Percentiles rank a stretch among this genome's conserved stretches.
These are phyloP conservation scores for Sarcophaga variegata DNA, from an alignment of 2,888 invertebrate species.

Conservation along the genomic window DNA sequence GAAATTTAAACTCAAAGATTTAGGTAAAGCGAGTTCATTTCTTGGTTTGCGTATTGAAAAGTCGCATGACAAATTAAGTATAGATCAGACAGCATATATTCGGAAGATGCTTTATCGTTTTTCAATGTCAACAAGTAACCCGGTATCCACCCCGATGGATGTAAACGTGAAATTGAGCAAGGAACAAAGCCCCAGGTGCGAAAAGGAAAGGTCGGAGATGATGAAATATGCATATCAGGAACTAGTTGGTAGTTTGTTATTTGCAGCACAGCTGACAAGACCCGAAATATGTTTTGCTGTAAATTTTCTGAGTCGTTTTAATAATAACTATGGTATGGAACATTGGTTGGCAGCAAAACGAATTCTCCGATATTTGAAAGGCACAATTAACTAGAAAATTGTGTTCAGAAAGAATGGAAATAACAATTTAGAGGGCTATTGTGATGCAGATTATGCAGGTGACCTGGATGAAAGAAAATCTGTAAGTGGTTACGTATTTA, in stretches of 20 bases:
- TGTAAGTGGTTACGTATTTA: slow-evolving; percentile 28
- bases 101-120: slow-evolving; percentile 29
- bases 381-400: slow-evolving; percentile 19
- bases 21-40: slow-evolving; percentile 25
- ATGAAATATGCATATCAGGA: slow-evolving; percentile 38
- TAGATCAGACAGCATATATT: slow-evolving; percentile 42
- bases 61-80: background rate
- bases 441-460: slow-evolving; percentile 59
- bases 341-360: slow-evolving; percentile 22
- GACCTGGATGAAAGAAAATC: slow-evolving; percentile 3
- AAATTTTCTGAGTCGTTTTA: no score
- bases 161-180: slow-evolving; percentile 57
- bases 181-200: background rate
- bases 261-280: slow-evolving; percentile 26
- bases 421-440: slow-evolving; percentile 79
- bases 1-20: slow-evolving; percentile 28
- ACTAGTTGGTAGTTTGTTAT: background rate
- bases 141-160: slow-evolving; percentile 52
- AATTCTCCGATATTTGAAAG: no score
- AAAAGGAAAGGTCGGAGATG: slow-evolving; percentile 25
- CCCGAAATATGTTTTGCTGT: slow-evolving; percentile 21
- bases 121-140: slow-evolving; percentile 33
- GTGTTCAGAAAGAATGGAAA: slow-evolving; percentile 72
- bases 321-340: slow-evolving; percentile 13
- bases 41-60: slow-evolving; percentile 3